Base-by-base conservation (phyloP, 2,113 vertebrate genomes). In the Calyptommatus sinebrachiatus region DNA sequence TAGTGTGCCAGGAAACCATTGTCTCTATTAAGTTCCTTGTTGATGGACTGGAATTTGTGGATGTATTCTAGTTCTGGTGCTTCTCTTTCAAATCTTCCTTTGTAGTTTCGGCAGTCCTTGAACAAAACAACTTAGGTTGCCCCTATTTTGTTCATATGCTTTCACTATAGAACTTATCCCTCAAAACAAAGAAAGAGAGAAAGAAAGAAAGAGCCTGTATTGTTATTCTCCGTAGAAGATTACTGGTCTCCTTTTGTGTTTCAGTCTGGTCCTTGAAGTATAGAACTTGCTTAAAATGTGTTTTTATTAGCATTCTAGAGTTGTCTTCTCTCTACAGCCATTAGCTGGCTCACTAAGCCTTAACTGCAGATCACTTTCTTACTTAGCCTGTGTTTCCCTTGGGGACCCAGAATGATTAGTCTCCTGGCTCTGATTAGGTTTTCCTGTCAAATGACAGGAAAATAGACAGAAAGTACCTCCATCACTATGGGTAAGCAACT, bases 331-430 rank as follows among this genome's bases (percentile, higher is more conserved):
- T 87, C 90, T 88, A 90, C 90, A 89, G 90, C 89, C 88, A 92
- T 93, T 93, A 91, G 84, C 88, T 92, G 91, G 90, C 89, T 92
- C 90, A 88, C 90, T 91, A 90, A 92, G 91, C 89, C 90, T 91
- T 93, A 93, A 92, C 90, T 90, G 89, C 89, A 92, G 85, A 91
- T 91, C 86, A 85, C 86, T 92, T 88, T 88, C 86, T 90, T 90
- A 89, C 85, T 89, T 85, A 89, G 87, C 77, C 90, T 89, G 90
- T 84, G 88, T 93, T 92, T 93, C 90, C 92, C 90, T 88, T 88
- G 90, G 18, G 88, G 92, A 91, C 92, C 83, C 85, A 84, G 88
- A 92, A 93, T 92, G 92, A 93, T 93, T 93, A 93, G 88, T 89
- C 90, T 93, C 90, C 85, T 1, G 18, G 89, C 88, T 89, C 90